These are phyloP conservation scores for Eudasyphora cyanicolor DNA, from an alignment of 2,888 invertebrate species.

Conservation along the genomic window DNA sequence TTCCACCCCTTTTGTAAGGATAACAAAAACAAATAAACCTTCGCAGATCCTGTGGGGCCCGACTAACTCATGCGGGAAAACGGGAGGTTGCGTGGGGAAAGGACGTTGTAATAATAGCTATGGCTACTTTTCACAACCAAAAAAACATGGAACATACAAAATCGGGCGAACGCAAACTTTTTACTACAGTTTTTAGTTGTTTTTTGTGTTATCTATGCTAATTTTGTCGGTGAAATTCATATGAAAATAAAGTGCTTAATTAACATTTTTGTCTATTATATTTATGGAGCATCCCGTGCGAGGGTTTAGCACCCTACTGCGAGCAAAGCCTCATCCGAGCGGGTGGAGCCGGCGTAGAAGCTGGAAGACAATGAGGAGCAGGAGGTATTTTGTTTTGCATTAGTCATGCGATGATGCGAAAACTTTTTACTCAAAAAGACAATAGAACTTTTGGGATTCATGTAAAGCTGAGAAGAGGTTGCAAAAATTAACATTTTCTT, in stretches of 20 bases:
- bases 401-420: constrained; percentile 22
- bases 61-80: background rate
- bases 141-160: background rate
- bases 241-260: constrained; percentile 52
- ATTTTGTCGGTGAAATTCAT: constrained; percentile 52
- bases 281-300: constrained; percentile 17
- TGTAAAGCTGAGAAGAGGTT: constrained; percentile 7
- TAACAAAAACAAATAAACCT: background rate
- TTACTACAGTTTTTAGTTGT: constrained; percentile 24
- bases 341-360: background rate
- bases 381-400: constrained; percentile 12
- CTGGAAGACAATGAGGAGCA: background rate
- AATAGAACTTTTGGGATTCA: constrained; percentile 10
- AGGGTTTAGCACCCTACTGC: constrained; percentile 12
- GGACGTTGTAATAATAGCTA: constrained; percentile 43
- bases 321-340: background rate
- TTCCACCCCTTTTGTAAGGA: constrained; percentile 14
- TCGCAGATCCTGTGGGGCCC: background rate
- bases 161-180: constrained; percentile 27
- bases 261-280: constrained; percentile 41
- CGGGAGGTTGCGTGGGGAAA: constrained; percentile 14
- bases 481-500: constrained; percentile 17
- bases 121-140: constrained; percentile 21
- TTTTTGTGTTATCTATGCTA: constrained; percentile 27
- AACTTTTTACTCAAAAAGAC: constrained; percentile 17